phyloP scores from a whole-genome alignment of 2,888 invertebrate genomes.

The Lepas anatifera region DNA sequence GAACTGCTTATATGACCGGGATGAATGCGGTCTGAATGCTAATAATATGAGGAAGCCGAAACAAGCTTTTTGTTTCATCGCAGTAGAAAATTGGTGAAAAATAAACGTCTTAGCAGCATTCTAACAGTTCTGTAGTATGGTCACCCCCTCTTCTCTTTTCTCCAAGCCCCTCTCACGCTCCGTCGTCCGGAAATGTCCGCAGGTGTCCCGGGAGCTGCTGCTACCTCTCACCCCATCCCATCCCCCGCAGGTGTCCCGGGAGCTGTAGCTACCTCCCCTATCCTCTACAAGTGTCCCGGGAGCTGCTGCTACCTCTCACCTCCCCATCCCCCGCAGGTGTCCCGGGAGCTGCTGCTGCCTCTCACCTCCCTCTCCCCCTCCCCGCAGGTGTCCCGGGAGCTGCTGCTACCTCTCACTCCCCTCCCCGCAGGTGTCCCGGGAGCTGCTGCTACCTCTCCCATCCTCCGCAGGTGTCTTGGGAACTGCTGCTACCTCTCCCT shows the following conservation, averaged over 20 bases:
- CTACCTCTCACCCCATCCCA: constrained; percentile 76
- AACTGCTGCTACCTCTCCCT: constrained; percentile 67
- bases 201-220: constrained; percentile 65
- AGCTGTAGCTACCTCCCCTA: constrained; percentile 67
- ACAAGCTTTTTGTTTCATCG: too few species aligned
- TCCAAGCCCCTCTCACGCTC: too few species aligned
- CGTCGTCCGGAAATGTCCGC: too few species aligned
- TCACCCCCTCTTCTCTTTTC: too few species aligned
- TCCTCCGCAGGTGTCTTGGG: constrained; percentile 73
- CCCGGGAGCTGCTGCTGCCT: constrained; percentile 67
- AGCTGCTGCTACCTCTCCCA: constrained; percentile 67
- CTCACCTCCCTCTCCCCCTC: constrained; percentile 69
- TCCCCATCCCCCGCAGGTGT: constrained; percentile 70
- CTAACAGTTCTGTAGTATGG: too few species aligned
- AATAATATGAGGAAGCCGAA: too few species aligned
- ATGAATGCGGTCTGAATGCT: too few species aligned
- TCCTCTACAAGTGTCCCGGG: constrained; percentile 76
- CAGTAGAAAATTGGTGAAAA: too few species aligned
- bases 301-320: constrained; percentile 67
- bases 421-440: constrained; percentile 69
- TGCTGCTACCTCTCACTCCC: constrained; percentile 68
- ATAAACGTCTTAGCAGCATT: too few species aligned
- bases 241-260: constrained; percentile 77
- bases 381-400: constrained; percentile 72
- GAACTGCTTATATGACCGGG: too few species aligned